A percentile compares a stretch with the other conserved stretches of the same genome.
These are phyloP conservation scores for Tenebrosternarchus preto DNA, from an alignment of 2,113 vertebrate genomes.

Conservation along the genomic window DNA sequence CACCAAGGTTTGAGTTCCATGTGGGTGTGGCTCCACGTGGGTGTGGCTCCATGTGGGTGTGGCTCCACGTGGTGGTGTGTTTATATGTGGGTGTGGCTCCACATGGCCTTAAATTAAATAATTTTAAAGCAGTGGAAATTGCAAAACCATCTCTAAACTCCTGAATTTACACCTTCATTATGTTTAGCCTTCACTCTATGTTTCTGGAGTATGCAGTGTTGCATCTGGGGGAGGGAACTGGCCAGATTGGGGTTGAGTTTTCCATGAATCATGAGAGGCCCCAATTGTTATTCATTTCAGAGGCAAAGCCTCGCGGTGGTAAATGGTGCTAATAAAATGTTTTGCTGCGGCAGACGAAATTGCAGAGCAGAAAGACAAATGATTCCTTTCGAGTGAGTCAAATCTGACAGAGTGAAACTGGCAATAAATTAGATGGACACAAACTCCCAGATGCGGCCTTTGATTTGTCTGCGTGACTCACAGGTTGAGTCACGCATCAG, in stretches of 20 bases:
- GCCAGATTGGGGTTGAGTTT: background rate
- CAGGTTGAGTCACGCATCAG: too few species aligned
- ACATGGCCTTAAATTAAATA: too few species aligned
- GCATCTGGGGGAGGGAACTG: background rate
- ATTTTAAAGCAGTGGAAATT: background rate
- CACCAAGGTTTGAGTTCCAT: background rate
- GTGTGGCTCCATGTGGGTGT: too few species aligned
- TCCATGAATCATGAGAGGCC: background rate
- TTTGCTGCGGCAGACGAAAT: background rate
- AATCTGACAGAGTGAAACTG: slow-evolving; percentile 10
- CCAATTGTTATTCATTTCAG: background rate
- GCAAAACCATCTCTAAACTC: background rate
- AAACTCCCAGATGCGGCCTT: too few species aligned
- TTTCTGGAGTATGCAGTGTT: background rate
- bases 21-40: background rate
- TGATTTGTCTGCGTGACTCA: too few species aligned
- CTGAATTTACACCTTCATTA: background rate
- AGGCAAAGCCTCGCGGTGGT: slow-evolving; percentile 20
- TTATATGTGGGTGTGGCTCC: too few species aligned
- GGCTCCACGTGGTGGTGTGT: too few species aligned
- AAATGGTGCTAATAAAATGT: slow-evolving; percentile 32
- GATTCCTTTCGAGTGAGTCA: slow-evolving; percentile 4
- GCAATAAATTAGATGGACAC: slow-evolving; percentile 6
- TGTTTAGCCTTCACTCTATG: background rate
- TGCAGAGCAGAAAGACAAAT: background rate